Percentiles rank a stretch among this genome's conserved stretches.
phyloP scores from a whole-genome alignment of 2,797 vertebrate genomes.

The Thunnus albacares region DNA sequence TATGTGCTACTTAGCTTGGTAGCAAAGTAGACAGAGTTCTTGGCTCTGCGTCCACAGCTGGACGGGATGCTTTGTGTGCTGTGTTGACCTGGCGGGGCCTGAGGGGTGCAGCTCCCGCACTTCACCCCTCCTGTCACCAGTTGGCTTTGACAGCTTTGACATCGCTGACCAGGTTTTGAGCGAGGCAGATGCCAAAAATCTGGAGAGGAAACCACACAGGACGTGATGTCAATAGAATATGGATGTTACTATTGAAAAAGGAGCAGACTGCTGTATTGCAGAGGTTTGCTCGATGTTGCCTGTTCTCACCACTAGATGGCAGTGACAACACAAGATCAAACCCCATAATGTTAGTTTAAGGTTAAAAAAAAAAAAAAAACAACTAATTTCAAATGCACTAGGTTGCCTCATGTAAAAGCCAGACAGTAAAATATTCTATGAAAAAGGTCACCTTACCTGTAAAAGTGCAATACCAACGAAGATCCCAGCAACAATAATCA shows the following conservation, averaged over 20 bases:
- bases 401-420: not conserved
- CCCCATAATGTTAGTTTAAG: conserved; percentile 8
- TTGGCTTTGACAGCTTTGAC: conserved; percentile 94
- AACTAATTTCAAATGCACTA: conserved; percentile 14
- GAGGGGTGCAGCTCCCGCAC: conserved; percentile 5
- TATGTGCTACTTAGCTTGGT: conserved; percentile 62
- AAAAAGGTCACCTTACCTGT: conserved; percentile 83
- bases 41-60: conserved; percentile 43
- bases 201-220: conserved; percentile 63
- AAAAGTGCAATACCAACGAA: conserved; percentile 93
- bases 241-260: not conserved
- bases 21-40: conserved; percentile 34
- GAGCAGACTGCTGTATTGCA: not conserved
- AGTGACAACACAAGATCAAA: conserved; percentile 56
- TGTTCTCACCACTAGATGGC: conserved; percentile 77
- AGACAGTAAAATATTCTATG: not conserved
- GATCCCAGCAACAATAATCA: conserved; percentile 91
- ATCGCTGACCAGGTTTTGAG: conserved; percentile 93
- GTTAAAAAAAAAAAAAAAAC: conserved; percentile 13
- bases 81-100: conserved; percentile 29
- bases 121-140: conserved; percentile 87
- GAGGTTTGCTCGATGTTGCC: not conserved
- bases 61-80: conserved; percentile 54
- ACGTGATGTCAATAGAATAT: not conserved
- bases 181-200: conserved; percentile 95